phyloP scores from a whole-genome alignment of 1,140 invertebrate species.

The Diachasmimorpha longicaudata region DNA sequence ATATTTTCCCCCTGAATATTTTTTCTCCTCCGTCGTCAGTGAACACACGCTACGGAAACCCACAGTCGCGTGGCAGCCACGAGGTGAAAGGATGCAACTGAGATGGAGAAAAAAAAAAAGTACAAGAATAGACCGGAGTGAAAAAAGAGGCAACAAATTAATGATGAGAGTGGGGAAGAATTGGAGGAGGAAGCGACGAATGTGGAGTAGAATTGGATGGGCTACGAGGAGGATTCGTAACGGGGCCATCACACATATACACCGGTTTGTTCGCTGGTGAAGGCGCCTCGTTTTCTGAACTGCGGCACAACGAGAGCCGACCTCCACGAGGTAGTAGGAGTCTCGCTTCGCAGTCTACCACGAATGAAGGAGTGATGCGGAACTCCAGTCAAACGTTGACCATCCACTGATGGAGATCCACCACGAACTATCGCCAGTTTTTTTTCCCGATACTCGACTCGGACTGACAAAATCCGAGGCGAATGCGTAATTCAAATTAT shows the following conservation, averaged over 20 bases:
- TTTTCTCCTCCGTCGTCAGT: background rate
- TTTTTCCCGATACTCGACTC: no score
- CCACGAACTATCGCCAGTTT: no score
- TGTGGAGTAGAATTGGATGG: constrained; percentile 52
- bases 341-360: background rate
- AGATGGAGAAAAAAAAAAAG: background rate
- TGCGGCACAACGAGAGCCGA: constrained; percentile 19
- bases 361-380: constrained; percentile 21
- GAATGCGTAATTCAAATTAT: no score
- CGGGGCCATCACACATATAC: constrained; percentile 42
- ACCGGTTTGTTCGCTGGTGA: constrained; percentile 34
- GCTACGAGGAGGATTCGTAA: constrained; percentile 34
- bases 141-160: background rate
- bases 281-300: constrained; percentile 33
- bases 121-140: background rate
- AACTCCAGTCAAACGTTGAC: constrained; percentile 45
- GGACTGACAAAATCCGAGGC: background rate
- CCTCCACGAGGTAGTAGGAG: constrained; percentile 35
- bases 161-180: constrained; percentile 3
- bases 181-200: constrained; percentile 32
- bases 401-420: constrained; percentile 28
- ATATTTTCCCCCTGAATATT: no score
- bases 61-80: background rate
- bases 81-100: background rate
- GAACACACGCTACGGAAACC: background rate